Conservation (phyloP, 2,113 vertebrate species). For the Colistium nudipinnis region DNA sequence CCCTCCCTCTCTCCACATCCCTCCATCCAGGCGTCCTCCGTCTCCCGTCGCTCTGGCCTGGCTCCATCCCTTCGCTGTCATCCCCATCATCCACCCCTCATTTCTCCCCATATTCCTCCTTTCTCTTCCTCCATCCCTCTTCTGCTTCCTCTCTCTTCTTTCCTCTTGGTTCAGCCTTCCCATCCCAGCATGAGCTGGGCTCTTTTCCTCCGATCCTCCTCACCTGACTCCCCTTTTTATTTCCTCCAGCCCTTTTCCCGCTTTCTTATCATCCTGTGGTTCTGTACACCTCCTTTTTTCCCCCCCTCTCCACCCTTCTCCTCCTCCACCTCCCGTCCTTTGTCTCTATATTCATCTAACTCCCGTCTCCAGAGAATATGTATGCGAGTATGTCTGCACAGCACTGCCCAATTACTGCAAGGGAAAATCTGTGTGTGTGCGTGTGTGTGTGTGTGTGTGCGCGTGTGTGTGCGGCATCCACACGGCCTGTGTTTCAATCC, state of each 20-base stretch:
- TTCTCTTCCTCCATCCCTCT: neutral
- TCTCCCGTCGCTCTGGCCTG: conserved; percentile 19
- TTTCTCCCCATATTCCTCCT: conserved; percentile 16
- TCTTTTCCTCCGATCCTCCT: conserved; percentile 61
- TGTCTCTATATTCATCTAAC: conserved; percentile 65
- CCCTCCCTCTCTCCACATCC: conserved; percentile 30
- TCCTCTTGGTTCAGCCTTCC: conserved; percentile 6
- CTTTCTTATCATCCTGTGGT: conserved; percentile 62
- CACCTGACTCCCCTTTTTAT: conserved; percentile 47
- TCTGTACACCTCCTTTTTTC: conserved; percentile 59
- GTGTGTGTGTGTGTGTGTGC: too few relatives aligned
- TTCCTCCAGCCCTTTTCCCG: conserved; percentile 34
- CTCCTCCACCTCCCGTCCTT: conserved; percentile 31
- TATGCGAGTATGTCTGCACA: conserved; percentile 67
- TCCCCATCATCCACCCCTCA: conserved; percentile 40
- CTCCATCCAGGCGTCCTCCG: conserved; percentile 35
- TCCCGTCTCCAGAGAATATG: conserved; percentile 67
- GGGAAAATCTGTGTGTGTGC: conserved; percentile 50
- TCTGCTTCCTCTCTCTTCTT: conserved; percentile 2
- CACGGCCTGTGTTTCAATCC: conserved; percentile 54
- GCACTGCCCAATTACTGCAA: conserved; percentile 76
- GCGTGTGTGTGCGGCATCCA: conserved; percentile 53
- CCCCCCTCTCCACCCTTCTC: conserved; percentile 50
- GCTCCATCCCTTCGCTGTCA: conserved; percentile 34
- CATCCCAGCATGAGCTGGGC: conserved; percentile 30